Evolutionary conservation across 2,888 invertebrate genomes (phyloP).

Genomic region (Oscheius myriophilus): DNA sequence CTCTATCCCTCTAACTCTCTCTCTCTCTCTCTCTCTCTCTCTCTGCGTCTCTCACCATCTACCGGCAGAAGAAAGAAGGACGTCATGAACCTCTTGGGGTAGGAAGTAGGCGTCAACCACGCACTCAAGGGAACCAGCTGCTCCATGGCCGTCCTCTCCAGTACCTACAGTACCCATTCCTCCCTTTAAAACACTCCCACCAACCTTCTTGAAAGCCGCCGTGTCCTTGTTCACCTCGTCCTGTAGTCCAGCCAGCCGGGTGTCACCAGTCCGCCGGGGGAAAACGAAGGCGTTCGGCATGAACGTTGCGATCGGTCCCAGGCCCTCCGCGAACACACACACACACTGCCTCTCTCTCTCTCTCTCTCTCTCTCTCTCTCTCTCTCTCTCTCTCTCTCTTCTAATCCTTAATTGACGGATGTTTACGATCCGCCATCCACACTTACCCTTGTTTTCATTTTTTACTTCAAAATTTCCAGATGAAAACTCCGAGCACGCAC

Average conservation of each 20-base stretch:
- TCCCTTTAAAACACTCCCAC: neutral
- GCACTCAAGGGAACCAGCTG: constrained; percentile 60
- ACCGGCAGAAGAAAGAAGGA: constrained; percentile 60
- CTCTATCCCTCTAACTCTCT: too few relatives aligned
- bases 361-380: too few relatives aligned
- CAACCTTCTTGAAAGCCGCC: constrained; percentile 22
- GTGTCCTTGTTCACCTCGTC: constrained; percentile 36
- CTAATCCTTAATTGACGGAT: too few relatives aligned
- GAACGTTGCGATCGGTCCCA: constrained; percentile 78
- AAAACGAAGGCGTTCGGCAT: constrained; percentile 86
- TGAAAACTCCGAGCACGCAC: constrained; percentile 35
- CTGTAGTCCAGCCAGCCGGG: constrained; percentile 34
- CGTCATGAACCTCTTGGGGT: constrained; percentile 51
- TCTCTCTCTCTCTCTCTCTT: too few relatives aligned
- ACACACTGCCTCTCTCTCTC: too few relatives aligned
- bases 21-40: too few relatives aligned
- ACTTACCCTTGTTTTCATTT: too few relatives aligned
- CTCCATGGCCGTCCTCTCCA: neutral
- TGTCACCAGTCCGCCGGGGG: constrained; percentile 71
- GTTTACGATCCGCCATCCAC: too few relatives aligned
- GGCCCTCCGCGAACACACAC: too few relatives aligned
- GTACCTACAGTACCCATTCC: constrained; percentile 1
- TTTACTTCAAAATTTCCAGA: constrained; percentile 27
- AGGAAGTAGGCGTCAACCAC: constrained; percentile 61
- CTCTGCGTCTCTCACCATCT: constrained; percentile 33